Evolutionary conservation across 2,888 invertebrate species (phyloP).

Genomic region (Polydrusus tereticollis): DNA sequence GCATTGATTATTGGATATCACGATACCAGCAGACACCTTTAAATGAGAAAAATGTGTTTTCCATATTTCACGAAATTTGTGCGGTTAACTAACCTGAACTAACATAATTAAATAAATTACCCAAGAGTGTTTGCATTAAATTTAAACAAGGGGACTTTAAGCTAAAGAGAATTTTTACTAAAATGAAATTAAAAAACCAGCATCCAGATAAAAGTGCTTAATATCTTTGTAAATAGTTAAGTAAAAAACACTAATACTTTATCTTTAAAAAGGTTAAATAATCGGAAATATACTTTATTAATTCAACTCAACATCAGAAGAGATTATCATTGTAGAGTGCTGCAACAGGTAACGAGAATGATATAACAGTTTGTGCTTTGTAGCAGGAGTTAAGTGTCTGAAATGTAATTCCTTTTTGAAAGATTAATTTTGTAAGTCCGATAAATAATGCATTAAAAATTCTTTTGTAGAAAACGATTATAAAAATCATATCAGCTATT

Average conservation of each 20-base stretch:
- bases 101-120: too few relatives aligned
- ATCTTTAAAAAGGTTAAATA: background rate
- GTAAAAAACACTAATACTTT: background rate
- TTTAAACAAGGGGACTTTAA: background rate
- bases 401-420: background rate
- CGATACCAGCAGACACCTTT: background rate
- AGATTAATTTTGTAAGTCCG: too few relatives aligned
- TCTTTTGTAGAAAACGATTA: too few relatives aligned
- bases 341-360: conserved; percentile 33
- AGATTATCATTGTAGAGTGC: background rate
- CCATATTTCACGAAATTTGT: background rate
- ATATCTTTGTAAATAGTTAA: background rate
- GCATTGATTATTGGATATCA: background rate
- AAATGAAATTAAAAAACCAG: background rate
- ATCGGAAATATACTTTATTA: background rate
- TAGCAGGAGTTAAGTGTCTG: background rate
- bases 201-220: background rate
- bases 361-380: conserved; percentile 25
- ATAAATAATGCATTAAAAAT: too few relatives aligned
- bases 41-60: background rate
- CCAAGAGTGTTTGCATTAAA: too few relatives aligned
- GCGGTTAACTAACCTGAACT: too few relatives aligned
- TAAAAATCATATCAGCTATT: too few relatives aligned
- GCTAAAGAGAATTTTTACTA: background rate
- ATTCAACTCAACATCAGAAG: background rate